Evolutionary conservation across 2,888 invertebrate genomes (phyloP), one percentile per base, ranked within the genome.

Genomic region (Erannis defoliaria): DNA sequence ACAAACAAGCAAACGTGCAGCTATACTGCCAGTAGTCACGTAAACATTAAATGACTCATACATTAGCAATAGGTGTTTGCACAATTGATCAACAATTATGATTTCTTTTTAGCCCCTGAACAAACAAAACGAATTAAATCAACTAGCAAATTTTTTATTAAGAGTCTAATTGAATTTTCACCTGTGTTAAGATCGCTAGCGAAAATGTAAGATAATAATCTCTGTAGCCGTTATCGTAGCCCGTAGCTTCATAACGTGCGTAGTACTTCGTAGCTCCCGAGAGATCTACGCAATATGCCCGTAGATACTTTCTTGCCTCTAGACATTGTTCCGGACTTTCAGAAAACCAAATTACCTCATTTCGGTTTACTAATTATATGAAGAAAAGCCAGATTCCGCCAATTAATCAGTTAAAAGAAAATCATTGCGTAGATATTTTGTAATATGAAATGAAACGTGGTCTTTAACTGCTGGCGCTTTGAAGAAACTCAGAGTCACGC

Each of bases 261-360:
- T 58, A 50, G 57, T 43, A 21, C n/a, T 33, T 51, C 31, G 58
- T 51, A 58, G 58, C 58, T 23, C 38, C 48, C 29, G 5, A 40
- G 48, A 21, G 35, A 23, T 55, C 45, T 29, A 38, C 46, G 29
- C 33, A 26, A 19, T 46, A 46, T 18, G 31, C 18, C 19, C 8
- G 18, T 19, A 31, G 18, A 12, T n/a, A 29, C 31, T 10, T 5
- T n/a, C 37, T 14, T 10, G 26, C 8, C 19, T 40, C 19, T 31
- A 31, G n/a, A n/a, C 42, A 31, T 19, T 42, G 19, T 53, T 51
- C n/a, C n/a, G 16, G 40, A 1, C 43, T 26, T 4, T 9, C 14
- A 10, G 19, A 40, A 40, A 51, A 12, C 19, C 18, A 29, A 29
- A 40, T 40, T 51, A 31, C n/a, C 40, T 26, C 29, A 42, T 42